These are phyloP conservation scores for Netelia fuscicornis DNA, from an alignment of 2,888 invertebrate genomes.

Conservation along the genomic window DNA sequence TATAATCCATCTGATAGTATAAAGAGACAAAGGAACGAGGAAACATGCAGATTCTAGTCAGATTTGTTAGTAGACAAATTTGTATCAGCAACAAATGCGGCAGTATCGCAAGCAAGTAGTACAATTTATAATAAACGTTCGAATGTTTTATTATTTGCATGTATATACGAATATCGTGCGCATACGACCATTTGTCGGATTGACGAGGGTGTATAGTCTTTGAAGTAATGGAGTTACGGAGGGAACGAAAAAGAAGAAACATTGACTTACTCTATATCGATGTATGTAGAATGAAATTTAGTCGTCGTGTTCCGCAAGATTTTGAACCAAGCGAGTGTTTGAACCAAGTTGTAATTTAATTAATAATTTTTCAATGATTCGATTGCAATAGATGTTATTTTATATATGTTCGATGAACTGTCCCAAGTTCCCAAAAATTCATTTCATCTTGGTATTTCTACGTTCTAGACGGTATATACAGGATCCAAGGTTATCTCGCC, in stretches of 20 bases:
- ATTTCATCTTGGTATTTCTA: neutral
- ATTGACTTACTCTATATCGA: conserved; percentile 38
- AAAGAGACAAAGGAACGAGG: conserved; percentile 7
- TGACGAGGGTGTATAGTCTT: conserved; percentile 15
- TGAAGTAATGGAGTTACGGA: conserved; percentile 20
- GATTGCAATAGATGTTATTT: conserved; percentile 52
- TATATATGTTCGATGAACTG: conserved; percentile 38
- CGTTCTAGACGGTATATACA: neutral
- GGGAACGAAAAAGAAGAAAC: conserved; percentile 34
- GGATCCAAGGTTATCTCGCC: no score
- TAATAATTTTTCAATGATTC: conserved; percentile 49
- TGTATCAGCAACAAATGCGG: conserved; percentile 27
- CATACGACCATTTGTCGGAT: neutral
- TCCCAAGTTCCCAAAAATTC: neutral
- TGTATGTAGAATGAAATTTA: conserved; percentile 43
- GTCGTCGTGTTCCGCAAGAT: neutral
- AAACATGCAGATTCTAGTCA: conserved; percentile 69
- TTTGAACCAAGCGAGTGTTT: conserved; percentile 60
- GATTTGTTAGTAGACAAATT: conserved; percentile 62
- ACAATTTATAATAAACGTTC: no score
- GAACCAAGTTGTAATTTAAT: conserved; percentile 49
- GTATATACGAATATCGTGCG: neutral
- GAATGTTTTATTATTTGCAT: neutral
- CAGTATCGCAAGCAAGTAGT: no score
- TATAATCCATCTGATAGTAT: conserved; percentile 51